Evolutionary conservation across 2,797 vertebrate species (phyloP).

Genomic region (Eidolon dupreanum): DNA sequence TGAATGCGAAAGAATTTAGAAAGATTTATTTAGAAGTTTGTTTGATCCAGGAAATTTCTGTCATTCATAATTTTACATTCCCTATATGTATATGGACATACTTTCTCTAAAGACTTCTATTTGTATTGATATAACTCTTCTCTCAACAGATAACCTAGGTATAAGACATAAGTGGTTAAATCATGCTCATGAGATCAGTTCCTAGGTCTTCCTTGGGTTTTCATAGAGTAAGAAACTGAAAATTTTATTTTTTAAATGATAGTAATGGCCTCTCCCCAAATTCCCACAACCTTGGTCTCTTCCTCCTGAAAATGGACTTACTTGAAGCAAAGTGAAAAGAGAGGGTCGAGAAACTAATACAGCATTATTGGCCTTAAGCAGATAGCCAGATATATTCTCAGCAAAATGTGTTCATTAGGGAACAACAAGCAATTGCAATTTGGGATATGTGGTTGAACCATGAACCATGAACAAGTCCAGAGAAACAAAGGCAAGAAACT

Average conservation of each 20-base stretch:
- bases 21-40: neutral
- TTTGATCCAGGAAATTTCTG: neutral
- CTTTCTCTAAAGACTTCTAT: neutral
- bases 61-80: neutral
- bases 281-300: neutral
- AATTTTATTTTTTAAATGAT: neutral
- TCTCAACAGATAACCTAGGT: neutral
- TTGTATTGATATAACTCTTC: neutral
- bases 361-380: too few relatives aligned
- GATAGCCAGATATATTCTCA: neutral
- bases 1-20: neutral
- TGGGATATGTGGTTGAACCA: too few relatives aligned
- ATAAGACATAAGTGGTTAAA: neutral
- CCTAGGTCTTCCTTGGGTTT: neutral
- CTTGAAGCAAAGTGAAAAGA: neutral
- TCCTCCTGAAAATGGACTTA: neutral
- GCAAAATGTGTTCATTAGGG: too few relatives aligned
- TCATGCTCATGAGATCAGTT: neutral
- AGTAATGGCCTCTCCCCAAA: neutral
- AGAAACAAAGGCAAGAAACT: too few relatives aligned
- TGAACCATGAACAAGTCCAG: neutral
- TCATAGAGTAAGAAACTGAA: neutral
- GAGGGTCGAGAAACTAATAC: neutral
- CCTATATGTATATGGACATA: neutral
- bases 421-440: neutral